Evolutionary conservation across 2,113 vertebrate species (phyloP).

Genomic region (Chionomys nivalis): DNA sequence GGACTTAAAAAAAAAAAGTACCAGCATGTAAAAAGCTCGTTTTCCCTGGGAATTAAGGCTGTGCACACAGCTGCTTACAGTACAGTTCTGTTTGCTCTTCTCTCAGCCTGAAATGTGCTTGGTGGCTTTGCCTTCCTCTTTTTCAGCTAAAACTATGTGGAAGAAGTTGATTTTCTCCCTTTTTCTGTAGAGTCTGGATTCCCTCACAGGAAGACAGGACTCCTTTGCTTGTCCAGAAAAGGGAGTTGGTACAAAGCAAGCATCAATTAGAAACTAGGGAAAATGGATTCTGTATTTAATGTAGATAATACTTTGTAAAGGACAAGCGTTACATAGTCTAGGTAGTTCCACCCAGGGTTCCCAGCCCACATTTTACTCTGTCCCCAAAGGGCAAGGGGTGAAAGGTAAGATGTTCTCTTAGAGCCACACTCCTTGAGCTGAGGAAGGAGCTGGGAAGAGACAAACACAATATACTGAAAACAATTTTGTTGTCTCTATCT

Average conservation of each 20-base stretch:
- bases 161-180: slow-evolving; percentile 73
- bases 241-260: slow-evolving; percentile 63
- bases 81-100: slow-evolving; percentile 78
- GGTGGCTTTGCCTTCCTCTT: slow-evolving; percentile 78
- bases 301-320: slow-evolving; percentile 74
- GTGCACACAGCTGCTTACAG: slow-evolving; percentile 73
- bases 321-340: slow-evolving; percentile 75
- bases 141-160: slow-evolving; percentile 72
- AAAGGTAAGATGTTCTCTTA: background rate
- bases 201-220: slow-evolving; percentile 43
- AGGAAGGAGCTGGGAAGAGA: slow-evolving; percentile 43
- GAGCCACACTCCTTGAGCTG: slow-evolving; percentile 14
- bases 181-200: slow-evolving; percentile 67
- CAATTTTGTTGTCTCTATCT: slow-evolving; percentile 20
- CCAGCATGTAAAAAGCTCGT: slow-evolving; percentile 81
- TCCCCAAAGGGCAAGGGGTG: slow-evolving; percentile 25
- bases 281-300: slow-evolving; percentile 75
- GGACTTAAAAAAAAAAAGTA: slow-evolving; percentile 80
- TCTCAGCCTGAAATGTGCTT: slow-evolving; percentile 77
- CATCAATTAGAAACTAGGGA: slow-evolving; percentile 54
- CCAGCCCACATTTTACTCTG: slow-evolving; percentile 58
- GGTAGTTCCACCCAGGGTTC: slow-evolving; percentile 69
- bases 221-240: slow-evolving; percentile 71
- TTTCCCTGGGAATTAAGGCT: slow-evolving; percentile 76
- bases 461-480: background rate